These are phyloP conservation scores for Sparus aurata DNA, from an alignment of 2,797 vertebrate genomes.

Conservation along the genomic window DNA sequence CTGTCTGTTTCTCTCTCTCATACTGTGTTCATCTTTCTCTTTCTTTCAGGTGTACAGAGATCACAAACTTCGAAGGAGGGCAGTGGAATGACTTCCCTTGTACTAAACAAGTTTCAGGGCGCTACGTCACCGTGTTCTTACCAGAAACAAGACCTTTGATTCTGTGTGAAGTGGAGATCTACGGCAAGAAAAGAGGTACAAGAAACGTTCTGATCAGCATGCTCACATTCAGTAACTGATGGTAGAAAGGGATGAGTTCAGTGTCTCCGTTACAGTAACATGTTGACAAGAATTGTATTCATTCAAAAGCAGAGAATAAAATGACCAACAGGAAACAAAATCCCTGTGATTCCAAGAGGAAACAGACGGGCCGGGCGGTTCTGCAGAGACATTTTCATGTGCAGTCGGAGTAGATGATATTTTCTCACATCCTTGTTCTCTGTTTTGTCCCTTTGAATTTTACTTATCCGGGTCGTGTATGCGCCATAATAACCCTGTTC, in stretches of 20 bases:
- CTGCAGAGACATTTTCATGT: too few species aligned
- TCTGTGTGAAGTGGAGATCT: constrained; percentile 33
- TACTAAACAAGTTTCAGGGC: accelerated
- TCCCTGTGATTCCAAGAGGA: too few species aligned
- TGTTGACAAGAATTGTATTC: too few species aligned
- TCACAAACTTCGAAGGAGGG: accelerated
- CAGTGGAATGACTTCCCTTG: accelerated
- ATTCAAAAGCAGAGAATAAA: too few species aligned
- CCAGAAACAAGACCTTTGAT: accelerated
- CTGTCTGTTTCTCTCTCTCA: neutral
- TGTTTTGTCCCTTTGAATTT: too few species aligned
- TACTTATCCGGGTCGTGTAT: too few species aligned
- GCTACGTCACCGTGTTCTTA: constrained; percentile 6
- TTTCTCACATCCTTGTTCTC: too few species aligned
- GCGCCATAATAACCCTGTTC: too few species aligned
- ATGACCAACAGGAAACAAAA: too few species aligned
- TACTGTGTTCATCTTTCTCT: neutral
- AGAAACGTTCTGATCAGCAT: neutral
- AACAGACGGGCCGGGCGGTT: too few species aligned
- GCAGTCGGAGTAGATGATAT: too few species aligned
- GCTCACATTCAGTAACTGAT: neutral
- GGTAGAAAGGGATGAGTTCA: neutral
- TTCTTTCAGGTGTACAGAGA: neutral
- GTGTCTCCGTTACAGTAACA: too few species aligned
- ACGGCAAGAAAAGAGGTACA: constrained; percentile 3